These are phyloP conservation scores for Drosophila mojavensis DNA, from an alignment of 1,140 invertebrate species.

Conservation along the genomic window DNA sequence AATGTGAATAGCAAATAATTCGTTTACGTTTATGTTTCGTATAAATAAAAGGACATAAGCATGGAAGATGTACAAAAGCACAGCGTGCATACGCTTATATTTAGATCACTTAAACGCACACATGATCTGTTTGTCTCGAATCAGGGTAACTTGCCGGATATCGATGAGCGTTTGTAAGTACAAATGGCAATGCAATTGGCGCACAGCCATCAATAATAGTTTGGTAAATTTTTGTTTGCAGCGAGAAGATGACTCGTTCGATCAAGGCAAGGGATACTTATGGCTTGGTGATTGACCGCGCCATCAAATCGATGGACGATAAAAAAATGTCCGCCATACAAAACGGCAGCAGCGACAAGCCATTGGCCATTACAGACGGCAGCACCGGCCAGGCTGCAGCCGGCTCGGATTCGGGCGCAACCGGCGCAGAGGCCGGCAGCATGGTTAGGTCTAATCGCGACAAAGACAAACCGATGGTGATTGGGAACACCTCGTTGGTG, in stretches of 20 bases:
- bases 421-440: background rate
- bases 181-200: background rate
- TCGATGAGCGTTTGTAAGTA: slow-evolving; percentile 92
- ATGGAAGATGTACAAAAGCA: slow-evolving; percentile 96
- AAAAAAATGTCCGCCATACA: slow-evolving; percentile 84
- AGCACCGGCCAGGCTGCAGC: slow-evolving; percentile 1
- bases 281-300: slow-evolving; percentile 92
- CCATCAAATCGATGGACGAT: slow-evolving; percentile 87
- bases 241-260: slow-evolving; percentile 89
- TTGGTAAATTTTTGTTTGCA: slow-evolving; percentile 81
- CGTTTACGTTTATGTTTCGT: slow-evolving; percentile 28
- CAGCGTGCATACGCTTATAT: slow-evolving; percentile 98
- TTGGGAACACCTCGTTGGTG: slow-evolving; percentile 49
- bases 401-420: background rate
- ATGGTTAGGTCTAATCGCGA: slow-evolving; percentile 43
- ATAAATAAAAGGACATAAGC: slow-evolving; percentile 31
- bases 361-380: slow-evolving; percentile 61
- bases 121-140: slow-evolving; percentile 99
- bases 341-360: slow-evolving; percentile 56
- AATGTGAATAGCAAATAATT: slow-evolving; percentile 20
- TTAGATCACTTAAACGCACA: slow-evolving; percentile 97
- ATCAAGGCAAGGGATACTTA: slow-evolving; percentile 95
- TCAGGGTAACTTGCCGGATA: slow-evolving; percentile 93
- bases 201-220: background rate
- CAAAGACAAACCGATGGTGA: slow-evolving; percentile 1